These are phyloP conservation scores for Falco cherrug DNA, from an alignment of 2,797 vertebrate genomes.

Conservation along the genomic window DNA sequence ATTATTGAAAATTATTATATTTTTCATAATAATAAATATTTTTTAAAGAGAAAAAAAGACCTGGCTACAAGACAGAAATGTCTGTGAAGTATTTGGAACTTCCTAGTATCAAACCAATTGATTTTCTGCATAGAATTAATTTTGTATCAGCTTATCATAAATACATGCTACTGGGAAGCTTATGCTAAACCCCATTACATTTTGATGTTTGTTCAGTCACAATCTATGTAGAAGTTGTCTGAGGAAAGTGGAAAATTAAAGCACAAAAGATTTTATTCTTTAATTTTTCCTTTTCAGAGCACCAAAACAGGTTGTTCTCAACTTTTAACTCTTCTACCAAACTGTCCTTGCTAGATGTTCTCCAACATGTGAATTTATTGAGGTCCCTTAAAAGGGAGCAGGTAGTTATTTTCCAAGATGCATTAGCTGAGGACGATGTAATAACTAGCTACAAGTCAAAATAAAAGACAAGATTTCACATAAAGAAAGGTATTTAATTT, in stretches of 20 bases:
- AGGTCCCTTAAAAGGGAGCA: background rate
- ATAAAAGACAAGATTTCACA: background rate
- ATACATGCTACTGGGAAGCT: background rate
- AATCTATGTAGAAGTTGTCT: background rate
- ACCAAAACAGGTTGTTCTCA: background rate
- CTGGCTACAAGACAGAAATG: background rate
- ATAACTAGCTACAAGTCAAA: background rate
- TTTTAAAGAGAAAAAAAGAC: background rate
- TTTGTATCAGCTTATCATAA: background rate
- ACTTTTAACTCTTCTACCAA: background rate
- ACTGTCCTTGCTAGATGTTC: background rate
- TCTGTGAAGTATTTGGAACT: background rate
- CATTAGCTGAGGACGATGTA: background rate
- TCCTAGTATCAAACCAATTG: background rate
- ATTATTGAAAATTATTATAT: constrained; percentile 1
- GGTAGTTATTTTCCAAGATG: background rate
- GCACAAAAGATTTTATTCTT: background rate
- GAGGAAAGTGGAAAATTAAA: background rate
- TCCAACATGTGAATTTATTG: background rate
- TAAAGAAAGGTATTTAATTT: background rate
- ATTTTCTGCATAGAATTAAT: constrained; percentile 9
- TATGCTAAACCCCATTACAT: background rate
- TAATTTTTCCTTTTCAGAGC: background rate
- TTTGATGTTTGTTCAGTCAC: background rate
- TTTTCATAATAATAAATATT: background rate